Conservation (phyloP, 1,140 invertebrate genomes). For the Cotesia glomerata region DNA sequence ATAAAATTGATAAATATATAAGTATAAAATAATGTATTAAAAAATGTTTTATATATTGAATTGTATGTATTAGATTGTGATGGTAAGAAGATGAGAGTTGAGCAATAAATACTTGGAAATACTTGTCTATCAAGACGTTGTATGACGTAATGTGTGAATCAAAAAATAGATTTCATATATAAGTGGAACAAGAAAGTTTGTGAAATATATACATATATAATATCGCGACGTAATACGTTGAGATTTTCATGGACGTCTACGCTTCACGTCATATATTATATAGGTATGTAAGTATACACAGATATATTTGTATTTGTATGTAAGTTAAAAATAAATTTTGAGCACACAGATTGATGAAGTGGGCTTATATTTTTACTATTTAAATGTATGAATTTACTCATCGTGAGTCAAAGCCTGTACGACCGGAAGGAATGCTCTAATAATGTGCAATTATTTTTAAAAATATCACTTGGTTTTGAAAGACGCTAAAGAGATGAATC, state of each 20-base stretch:
- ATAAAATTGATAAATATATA: no score
- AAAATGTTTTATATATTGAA: neutral
- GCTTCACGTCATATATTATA: neutral
- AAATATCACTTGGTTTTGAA: no score
- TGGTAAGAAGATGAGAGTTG: neutral
- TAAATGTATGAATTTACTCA: neutral
- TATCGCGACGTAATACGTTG: neutral
- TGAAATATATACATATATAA: no score
- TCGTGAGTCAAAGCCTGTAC: no score
- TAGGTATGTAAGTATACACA: neutral
- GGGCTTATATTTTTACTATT: neutral
- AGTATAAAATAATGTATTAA: conserved; percentile 1
- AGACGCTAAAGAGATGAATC: no score
- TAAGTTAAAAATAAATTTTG: conserved; percentile 2
- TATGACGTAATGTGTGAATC: neutral
- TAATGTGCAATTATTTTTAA: no score
- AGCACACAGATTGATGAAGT: neutral
- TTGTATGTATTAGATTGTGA: neutral
- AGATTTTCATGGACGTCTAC: conserved; percentile 6
- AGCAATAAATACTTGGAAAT: neutral
- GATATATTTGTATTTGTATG: no score
- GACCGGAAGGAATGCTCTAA: no score
- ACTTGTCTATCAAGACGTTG: neutral
- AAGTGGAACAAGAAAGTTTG: no score
- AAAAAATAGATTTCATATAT: conserved; percentile 1